phyloP scores from a whole-genome alignment of 2,113 vertebrate genomes.

The Lasiurus cinereus region DNA sequence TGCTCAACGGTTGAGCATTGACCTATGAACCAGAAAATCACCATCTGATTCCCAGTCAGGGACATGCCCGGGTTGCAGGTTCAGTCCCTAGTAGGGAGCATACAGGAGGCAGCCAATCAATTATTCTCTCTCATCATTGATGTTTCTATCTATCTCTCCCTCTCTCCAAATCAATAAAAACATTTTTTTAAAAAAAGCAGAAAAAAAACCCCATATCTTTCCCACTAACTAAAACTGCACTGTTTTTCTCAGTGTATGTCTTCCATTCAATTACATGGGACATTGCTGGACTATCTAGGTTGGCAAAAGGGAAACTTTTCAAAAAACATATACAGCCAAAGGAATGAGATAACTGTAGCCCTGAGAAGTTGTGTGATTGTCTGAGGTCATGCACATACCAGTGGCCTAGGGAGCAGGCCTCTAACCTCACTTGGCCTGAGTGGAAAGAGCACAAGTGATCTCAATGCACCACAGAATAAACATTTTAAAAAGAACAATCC shows the following conservation, averaged over 20 bases:
- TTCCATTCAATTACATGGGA: conserved; percentile 19
- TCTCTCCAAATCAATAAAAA: too few relatives aligned
- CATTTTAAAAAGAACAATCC: not conserved
- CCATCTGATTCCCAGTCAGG: too few relatives aligned
- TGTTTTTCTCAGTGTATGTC: conserved; percentile 36
- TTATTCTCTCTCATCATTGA: too few relatives aligned
- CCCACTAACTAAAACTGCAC: not conserved
- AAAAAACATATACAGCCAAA: not conserved
- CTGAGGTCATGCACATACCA: not conserved
- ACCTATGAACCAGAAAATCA: too few relatives aligned
- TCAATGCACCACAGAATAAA: not conserved
- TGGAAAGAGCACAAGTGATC: not conserved
- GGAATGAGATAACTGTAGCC: not conserved
- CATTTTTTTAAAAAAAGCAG: not conserved
- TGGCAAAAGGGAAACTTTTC: not conserved
- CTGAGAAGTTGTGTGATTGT: not conserved
- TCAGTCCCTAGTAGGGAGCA: too few relatives aligned
- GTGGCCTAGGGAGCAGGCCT: not conserved
- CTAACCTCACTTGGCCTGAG: not conserved
- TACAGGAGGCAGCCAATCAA: too few relatives aligned
- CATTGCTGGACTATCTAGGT: not conserved
- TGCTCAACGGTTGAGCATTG: too few relatives aligned
- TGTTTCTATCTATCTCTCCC: too few relatives aligned
- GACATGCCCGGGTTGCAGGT: too few relatives aligned
- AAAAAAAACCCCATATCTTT: not conserved